Conservation (phyloP, 2,888 invertebrate genomes). For the Hylaea fasciaria region DNA sequence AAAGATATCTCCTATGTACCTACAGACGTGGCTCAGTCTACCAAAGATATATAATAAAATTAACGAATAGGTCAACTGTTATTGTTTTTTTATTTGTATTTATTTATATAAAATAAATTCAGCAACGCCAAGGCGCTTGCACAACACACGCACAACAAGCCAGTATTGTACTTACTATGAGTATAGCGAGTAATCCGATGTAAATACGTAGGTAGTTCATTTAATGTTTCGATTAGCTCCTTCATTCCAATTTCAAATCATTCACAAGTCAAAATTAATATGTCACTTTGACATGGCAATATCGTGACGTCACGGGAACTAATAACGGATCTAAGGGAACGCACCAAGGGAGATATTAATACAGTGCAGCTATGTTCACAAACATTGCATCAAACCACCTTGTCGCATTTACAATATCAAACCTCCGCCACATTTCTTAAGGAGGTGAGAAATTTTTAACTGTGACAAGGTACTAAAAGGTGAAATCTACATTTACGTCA, state of each 20-base stretch:
- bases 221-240: neutral
- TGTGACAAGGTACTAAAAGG: neutral
- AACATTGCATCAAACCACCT: neutral
- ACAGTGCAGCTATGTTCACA: neutral
- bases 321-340: constrained; percentile 14
- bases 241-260: neutral
- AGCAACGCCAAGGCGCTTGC: too few relatives aligned
- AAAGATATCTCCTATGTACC: too few relatives aligned
- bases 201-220: too few relatives aligned
- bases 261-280: constrained; percentile 5
- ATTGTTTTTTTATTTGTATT: too few relatives aligned
- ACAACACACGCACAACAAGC: too few relatives aligned
- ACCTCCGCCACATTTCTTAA: neutral
- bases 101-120: too few relatives aligned
- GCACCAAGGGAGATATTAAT: constrained; percentile 8
- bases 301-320: constrained; percentile 8
- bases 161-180: too few relatives aligned
- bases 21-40: too few relatives aligned
- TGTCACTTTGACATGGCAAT: constrained; percentile 11
- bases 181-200: too few relatives aligned
- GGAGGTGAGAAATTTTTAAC: neutral
- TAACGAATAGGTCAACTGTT: too few relatives aligned
- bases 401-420: neutral
- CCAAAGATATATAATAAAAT: too few relatives aligned
- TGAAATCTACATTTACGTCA: neutral